Conservation (phyloP, 2,797 vertebrate genomes). For the Sebastes taczanowskii region DNA sequence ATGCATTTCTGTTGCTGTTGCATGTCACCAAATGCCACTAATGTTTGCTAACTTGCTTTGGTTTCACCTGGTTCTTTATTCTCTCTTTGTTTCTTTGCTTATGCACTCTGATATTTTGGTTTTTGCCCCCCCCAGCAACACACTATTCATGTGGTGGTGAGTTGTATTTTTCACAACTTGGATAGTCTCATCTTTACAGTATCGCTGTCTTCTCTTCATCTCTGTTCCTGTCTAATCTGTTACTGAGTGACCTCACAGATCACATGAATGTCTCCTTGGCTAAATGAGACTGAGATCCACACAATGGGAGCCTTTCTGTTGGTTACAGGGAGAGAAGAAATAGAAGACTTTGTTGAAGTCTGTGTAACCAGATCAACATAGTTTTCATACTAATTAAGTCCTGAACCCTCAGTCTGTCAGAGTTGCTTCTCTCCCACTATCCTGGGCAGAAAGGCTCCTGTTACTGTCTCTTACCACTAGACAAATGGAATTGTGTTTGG, state of each 20-base stretch:
- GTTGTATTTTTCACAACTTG: slow-evolving; percentile 84
- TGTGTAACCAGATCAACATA: slow-evolving; percentile 24
- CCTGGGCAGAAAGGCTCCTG: slow-evolving; percentile 39
- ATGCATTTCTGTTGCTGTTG: slow-evolving; percentile 69
- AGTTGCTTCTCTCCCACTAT: slow-evolving; percentile 26
- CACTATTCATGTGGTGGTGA: slow-evolving; percentile 99
- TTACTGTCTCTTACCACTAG: slow-evolving; percentile 31
- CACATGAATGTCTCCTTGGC: slow-evolving; percentile 76
- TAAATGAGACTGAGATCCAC: slow-evolving; percentile 36
- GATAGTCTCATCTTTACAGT: slow-evolving; percentile 57
- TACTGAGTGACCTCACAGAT: slow-evolving; percentile 73
- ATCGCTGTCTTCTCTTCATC: slow-evolving; percentile 29
- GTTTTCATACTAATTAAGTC: slow-evolving; percentile 18
- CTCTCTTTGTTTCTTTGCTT: slow-evolving; percentile 91
- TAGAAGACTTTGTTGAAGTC: slow-evolving; percentile 3
- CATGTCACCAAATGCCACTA: slow-evolving; percentile 68
- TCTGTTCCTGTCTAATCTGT: slow-evolving; percentile 52
- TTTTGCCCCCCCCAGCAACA: slow-evolving; percentile 92
- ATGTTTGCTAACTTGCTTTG: slow-evolving; percentile 72
- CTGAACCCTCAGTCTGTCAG: background rate
- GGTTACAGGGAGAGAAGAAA: slow-evolving; percentile 30
- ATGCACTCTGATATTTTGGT: slow-evolving; percentile 93
- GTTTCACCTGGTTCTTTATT: slow-evolving; percentile 86
- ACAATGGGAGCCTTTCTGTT: slow-evolving; percentile 69
- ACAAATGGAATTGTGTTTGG: background rate